Conservation (phyloP, 2,113 vertebrate species). For the Cyanoliseus patagonus region DNA sequence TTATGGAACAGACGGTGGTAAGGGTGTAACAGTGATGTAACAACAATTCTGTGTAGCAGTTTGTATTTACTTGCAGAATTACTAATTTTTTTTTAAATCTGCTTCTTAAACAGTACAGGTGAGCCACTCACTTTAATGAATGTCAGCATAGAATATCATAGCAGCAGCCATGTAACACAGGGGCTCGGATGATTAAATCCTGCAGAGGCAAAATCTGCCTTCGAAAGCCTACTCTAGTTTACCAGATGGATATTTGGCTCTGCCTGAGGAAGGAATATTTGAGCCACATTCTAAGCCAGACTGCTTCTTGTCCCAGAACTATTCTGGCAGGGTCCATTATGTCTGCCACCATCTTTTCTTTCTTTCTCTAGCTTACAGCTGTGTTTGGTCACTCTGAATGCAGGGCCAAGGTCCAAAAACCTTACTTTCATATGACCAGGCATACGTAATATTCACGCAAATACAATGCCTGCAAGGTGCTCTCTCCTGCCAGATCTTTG, state of each 20-base stretch:
- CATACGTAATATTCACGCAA: background rate
- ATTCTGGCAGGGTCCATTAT: background rate
- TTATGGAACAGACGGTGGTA: background rate
- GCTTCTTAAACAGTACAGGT: background rate
- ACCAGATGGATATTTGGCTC: conserved; percentile 29
- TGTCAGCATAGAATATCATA: background rate
- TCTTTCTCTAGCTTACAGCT: background rate
- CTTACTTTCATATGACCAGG: background rate
- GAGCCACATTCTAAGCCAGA: background rate
- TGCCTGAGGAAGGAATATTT: conserved; percentile 9
- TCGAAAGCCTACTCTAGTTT: background rate
- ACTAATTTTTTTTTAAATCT: background rate
- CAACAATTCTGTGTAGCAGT: background rate
- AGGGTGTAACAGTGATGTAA: background rate
- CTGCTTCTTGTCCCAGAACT: conserved; percentile 11
- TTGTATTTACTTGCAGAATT: background rate
- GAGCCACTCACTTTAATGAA: background rate
- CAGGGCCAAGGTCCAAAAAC: background rate
- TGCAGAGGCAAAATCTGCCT: background rate
- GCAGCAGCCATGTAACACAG: background rate
- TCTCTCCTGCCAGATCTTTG: background rate
- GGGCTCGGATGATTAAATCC: conserved; percentile 10
- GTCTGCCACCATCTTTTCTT: background rate
- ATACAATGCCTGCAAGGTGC: background rate
- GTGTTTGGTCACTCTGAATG: background rate